Base-by-base conservation (phyloP, 2,113 vertebrate species). In the Leucopternis melanops region DNA sequence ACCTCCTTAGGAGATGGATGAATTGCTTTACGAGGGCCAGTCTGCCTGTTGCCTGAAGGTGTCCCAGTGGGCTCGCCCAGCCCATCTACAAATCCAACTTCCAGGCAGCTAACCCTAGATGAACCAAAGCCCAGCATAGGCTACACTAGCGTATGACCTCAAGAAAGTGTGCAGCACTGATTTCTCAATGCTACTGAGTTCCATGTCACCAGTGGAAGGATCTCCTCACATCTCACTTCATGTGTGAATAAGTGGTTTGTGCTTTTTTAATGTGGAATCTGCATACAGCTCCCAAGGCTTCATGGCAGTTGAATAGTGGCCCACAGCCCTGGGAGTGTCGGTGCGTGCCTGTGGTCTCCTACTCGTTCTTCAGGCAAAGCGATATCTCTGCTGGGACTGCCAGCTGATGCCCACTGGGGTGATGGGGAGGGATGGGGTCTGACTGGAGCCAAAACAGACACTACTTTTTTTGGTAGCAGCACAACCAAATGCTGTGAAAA, bases 1-100 rank as follows among this genome's bases (percentile, higher is more conserved):
- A 21, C 26, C 29, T 70, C 45, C 50, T 36, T 9, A 15, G 81
- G 52, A 54, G 31, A 16, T 3, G 50, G 25, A 18, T 15, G 36
- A 78, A 8, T 5, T 29, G 45, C 52, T 42, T 45, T 3, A 16
- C 0, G 9, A 50, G 31, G 20, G 8, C 20, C 1, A 5, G 29
- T 15, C n/a, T 49, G 21, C 8, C 62, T 2, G 0, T 2, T 22
- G 44, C 36, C 34, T 9, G 3, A 20, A 32, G 44, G 21, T 52
- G 49, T 34, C 34, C 67, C 49, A 25, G 1, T 0, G 14, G 42
- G 36, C 42, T 90, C 3, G 2, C 18, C 36, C 71, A 57, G 52
- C 40, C 67, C 77, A 29, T 15, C 36, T 57, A 13, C 40, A 36
- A 4, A 2, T 1, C 69, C 58, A 18, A 0, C 52, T 44, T 62